phyloP scores from a whole-genome alignment of 1,140 invertebrate genomes.

The Neodiprion virginianus region DNA sequence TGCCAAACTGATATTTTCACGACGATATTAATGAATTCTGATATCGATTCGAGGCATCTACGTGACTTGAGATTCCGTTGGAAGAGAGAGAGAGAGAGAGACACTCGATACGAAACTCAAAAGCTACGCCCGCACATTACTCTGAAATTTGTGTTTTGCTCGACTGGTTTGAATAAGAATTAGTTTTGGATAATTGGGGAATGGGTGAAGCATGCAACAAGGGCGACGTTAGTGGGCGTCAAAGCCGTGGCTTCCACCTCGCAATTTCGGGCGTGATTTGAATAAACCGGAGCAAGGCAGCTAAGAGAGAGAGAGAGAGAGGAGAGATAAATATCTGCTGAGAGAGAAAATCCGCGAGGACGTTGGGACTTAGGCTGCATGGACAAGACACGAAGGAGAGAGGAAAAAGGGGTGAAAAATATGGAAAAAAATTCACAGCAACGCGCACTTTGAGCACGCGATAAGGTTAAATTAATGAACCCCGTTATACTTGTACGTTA shows the following conservation, averaged over 20 bases:
- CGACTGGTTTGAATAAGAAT: too few relatives aligned
- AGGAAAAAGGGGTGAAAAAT: not conserved
- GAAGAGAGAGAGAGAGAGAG: too few relatives aligned
- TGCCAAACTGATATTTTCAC: too few relatives aligned
- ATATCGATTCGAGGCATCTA: too few relatives aligned
- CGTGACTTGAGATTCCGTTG: too few relatives aligned
- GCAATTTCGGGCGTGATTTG: not conserved
- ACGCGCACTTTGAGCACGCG: not conserved
- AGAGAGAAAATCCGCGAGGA: not conserved
- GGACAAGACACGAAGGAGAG: not conserved
- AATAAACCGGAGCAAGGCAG: not conserved
- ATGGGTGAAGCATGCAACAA: not conserved
- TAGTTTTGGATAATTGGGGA: too few relatives aligned
- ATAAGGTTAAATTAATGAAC: slow-evolving; percentile 1
- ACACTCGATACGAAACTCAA: too few relatives aligned
- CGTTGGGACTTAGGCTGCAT: not conserved
- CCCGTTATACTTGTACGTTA: not conserved
- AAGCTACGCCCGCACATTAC: too few relatives aligned
- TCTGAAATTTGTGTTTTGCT: too few relatives aligned
- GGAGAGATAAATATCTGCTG: not conserved
- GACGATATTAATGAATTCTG: too few relatives aligned
- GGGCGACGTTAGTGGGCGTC: not conserved
- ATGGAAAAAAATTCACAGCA: too few relatives aligned
- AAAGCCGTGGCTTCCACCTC: not conserved
- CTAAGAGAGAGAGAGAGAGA: not conserved